These are phyloP conservation scores for Tetramorium alpestre DNA, from an alignment of 1,140 invertebrate genomes.

Conservation along the genomic window DNA sequence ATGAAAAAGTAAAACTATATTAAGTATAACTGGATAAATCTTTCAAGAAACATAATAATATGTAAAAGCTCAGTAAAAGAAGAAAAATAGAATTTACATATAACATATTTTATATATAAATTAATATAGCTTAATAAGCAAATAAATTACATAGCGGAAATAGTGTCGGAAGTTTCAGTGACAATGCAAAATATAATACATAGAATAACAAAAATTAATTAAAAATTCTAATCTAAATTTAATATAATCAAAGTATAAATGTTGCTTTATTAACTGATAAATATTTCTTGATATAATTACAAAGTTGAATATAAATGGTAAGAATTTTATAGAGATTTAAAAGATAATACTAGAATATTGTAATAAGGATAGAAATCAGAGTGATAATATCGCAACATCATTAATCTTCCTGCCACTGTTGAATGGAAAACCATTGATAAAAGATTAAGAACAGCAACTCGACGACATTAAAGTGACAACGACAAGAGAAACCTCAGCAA, in stretches of 20 bases:
- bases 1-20: conserved; percentile 9
- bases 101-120: not conserved
- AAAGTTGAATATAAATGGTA: not conserved
- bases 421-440: conserved; percentile 1
- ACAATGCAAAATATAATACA: not conserved
- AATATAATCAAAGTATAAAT: not conserved
- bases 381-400: not conserved
- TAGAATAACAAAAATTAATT: not conserved
- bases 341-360: not conserved
- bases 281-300: not conserved
- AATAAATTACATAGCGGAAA: not conserved
- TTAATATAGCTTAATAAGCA: not conserved
- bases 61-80: not conserved
- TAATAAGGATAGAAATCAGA: not conserved
- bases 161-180: not conserved
- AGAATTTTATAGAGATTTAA: not conserved
- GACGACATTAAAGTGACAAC: not conserved
- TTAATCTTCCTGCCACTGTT: not conserved
- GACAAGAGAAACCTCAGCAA: not conserved
- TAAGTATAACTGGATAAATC: not conserved
- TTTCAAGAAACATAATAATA: not conserved
- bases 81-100: not conserved
- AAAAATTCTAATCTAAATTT: conserved; percentile 10
- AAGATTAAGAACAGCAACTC: not conserved
- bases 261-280: not conserved